These are phyloP conservation scores for Ctenoplectra terminalis DNA, from an alignment of 1,140 invertebrate genomes.

Conservation along the genomic window DNA sequence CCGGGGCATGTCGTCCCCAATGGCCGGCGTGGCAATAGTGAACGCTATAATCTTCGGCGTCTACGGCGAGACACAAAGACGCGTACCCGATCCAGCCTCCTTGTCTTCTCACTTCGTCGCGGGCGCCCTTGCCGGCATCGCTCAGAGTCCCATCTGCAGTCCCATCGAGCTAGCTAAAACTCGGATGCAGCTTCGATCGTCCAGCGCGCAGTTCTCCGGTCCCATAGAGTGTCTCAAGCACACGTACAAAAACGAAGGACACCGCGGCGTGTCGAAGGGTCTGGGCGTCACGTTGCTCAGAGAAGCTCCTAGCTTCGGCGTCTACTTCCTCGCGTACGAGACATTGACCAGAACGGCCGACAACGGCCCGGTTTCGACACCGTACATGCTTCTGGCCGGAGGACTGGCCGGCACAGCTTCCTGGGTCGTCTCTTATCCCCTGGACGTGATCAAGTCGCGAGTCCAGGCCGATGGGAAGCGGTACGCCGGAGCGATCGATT, in stretches of 20 bases:
- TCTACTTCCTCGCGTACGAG: constrained; percentile 86
- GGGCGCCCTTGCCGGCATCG: constrained; percentile 88
- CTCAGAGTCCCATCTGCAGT: constrained; percentile 91
- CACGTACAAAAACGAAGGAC: constrained; percentile 86
- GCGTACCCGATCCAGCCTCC: constrained; percentile 85
- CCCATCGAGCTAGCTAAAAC: constrained; percentile 96
- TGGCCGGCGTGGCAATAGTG: constrained; percentile 92
- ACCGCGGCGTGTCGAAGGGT: constrained; percentile 89
- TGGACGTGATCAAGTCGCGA: constrained; percentile 95
- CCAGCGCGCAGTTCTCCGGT: constrained; percentile 79
- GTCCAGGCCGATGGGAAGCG: constrained; percentile 89
- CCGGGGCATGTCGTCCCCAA: constrained; percentile 92
- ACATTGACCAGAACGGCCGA: constrained; percentile 67
- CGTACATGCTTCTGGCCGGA: constrained; percentile 89
- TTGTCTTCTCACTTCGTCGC: constrained; percentile 88
- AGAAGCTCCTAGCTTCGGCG: constrained; percentile 89
- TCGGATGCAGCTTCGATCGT: constrained; percentile 87
- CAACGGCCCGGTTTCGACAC: constrained; percentile 80
- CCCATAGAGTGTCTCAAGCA: constrained; percentile 87
- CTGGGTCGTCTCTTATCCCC: constrained; percentile 93
- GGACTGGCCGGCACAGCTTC: constrained; percentile 92
- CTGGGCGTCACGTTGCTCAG: constrained; percentile 88
- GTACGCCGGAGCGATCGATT: constrained; percentile 89
- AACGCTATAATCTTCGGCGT: constrained; percentile 97
- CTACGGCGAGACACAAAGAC: constrained; percentile 90